A percentile compares a stretch with the other conserved stretches of the same genome.
Conservation (phyloP, 2,888 invertebrate genomes). For the Cephus spinipes region DNA sequence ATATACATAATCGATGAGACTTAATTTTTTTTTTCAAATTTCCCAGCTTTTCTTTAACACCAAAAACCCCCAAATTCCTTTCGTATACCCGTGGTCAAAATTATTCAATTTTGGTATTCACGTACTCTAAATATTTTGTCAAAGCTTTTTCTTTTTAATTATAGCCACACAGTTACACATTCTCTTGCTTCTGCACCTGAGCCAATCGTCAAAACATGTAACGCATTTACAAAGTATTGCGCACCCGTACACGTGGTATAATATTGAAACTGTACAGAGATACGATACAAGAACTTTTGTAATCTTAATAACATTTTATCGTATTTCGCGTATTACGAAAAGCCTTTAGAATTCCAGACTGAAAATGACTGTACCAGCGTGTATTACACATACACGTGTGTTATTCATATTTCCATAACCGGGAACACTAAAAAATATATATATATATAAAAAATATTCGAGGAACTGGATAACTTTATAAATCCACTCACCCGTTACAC, state of each 20-base stretch:
- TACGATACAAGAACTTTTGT: background rate
- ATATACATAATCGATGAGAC: background rate
- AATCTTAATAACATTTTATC: background rate
- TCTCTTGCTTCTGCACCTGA: too few relatives aligned
- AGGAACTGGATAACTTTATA: background rate
- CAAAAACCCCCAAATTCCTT: conserved; percentile 20
- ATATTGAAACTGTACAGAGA: background rate
- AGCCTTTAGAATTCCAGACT: background rate
- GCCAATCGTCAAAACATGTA: background rate
- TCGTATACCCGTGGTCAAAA: conserved; percentile 10
- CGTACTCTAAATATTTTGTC: background rate
- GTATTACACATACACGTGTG: too few relatives aligned
- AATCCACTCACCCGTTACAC: background rate
- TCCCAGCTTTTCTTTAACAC: background rate
- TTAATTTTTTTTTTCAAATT: conserved; percentile 18
- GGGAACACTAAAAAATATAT: too few relatives aligned
- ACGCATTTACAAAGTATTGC: background rate
- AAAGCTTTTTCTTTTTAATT: background rate
- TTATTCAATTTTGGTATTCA: conserved; percentile 16
- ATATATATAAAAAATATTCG: background rate
- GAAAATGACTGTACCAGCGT: background rate
- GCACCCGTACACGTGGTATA: background rate
- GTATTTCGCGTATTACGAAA: background rate
- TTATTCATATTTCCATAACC: too few relatives aligned
- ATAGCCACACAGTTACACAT: background rate